These are phyloP conservation scores for Corythoichthys intestinalis DNA, from an alignment of 2,113 vertebrate species.

Conservation along the genomic window DNA sequence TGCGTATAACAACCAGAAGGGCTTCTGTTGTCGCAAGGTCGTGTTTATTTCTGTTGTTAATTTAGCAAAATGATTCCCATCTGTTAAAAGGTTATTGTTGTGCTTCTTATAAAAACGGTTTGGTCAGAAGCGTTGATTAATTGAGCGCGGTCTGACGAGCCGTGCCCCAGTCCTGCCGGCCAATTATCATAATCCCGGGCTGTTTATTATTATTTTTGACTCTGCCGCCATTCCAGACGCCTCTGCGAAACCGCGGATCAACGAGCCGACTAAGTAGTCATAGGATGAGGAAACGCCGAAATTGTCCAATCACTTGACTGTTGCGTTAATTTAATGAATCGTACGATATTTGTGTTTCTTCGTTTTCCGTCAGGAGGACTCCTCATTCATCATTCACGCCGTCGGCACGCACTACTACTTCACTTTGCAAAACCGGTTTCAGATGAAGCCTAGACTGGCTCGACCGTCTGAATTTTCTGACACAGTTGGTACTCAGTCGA, in stretches of 20 bases:
- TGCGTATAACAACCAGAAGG: conserved; percentile 34
- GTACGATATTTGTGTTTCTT: background rate
- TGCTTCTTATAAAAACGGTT: conserved; percentile 75
- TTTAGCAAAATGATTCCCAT: conserved; percentile 86
- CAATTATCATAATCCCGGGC: conserved; percentile 84
- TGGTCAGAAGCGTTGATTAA: conserved; percentile 84
- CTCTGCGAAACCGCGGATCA: conserved; percentile 32
- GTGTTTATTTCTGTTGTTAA: conserved; percentile 87
- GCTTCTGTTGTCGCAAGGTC: conserved; percentile 6
- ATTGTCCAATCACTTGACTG: conserved; percentile 1
- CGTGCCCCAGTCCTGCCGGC: conserved; percentile 71
- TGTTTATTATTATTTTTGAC: conserved; percentile 79
- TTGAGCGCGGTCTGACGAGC: conserved; percentile 68
- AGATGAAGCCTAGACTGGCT: background rate
- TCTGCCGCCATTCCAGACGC: conserved; percentile 57
- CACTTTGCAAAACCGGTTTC: background rate
- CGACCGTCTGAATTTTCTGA: no score
- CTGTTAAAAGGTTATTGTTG: conserved; percentile 81
- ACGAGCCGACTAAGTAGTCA: background rate
- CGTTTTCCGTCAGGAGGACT: background rate
- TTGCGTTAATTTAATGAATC: background rate
- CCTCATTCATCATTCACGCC: background rate
- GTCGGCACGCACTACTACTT: background rate
- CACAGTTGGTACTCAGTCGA: background rate
- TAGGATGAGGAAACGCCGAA: background rate